Evolutionary conservation across 2,113 vertebrate genomes (phyloP).

Genomic region (Gymnogyps californianus): DNA sequence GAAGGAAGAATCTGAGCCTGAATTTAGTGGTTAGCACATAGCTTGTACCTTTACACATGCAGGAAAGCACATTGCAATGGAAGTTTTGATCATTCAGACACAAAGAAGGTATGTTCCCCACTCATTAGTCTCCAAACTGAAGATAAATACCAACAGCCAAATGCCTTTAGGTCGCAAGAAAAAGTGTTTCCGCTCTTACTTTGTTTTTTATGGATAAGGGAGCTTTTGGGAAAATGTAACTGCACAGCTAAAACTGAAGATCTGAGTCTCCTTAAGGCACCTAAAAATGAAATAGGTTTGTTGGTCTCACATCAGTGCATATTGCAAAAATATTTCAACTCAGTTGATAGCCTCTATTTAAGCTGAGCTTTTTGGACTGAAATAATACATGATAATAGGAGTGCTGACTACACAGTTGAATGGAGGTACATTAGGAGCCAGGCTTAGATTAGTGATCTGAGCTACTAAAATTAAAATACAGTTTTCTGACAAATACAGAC

Average conservation of each 20-base stretch:
- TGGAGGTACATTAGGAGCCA: neutral
- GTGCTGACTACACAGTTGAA: neutral
- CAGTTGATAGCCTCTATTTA: constrained; percentile 32
- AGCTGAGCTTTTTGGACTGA: constrained; percentile 1
- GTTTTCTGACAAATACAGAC: neutral
- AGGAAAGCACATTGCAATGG: neutral
- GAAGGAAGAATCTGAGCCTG: neutral
- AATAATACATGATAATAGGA: constrained; percentile 6
- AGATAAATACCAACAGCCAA: neutral
- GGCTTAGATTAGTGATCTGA: neutral
- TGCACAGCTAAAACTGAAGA: constrained; percentile 38
- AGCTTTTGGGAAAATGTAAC: constrained; percentile 50
- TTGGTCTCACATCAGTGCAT: neutral
- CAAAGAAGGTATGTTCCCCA: neutral
- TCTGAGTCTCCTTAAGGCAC: neutral
- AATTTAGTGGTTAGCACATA: neutral
- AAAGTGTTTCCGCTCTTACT: neutral
- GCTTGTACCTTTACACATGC: neutral
- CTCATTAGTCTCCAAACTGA: neutral
- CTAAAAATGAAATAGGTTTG: constrained; percentile 27
- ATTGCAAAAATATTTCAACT: constrained; percentile 19
- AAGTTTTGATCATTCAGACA: neutral
- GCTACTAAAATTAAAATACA: neutral
- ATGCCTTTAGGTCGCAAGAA: neutral
- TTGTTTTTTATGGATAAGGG: neutral